phyloP scores from a whole-genome alignment of 2,113 vertebrate genomes.

The Brachypodius melanocephalos region DNA sequence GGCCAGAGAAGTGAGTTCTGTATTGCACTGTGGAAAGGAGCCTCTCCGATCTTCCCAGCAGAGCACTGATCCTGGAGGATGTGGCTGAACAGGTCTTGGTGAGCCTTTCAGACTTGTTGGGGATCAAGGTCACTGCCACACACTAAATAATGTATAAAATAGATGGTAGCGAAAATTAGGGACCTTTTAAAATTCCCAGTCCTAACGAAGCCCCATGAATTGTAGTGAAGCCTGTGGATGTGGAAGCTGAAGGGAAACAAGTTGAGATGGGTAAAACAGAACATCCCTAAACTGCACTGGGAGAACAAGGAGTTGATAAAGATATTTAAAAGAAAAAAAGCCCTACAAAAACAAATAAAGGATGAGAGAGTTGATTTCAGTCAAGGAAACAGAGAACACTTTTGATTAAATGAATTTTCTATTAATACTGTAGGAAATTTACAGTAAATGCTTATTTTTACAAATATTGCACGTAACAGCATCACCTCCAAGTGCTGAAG shows the following conservation, averaged over 20 bases:
- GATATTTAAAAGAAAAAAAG: not conserved
- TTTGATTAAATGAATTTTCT: not conserved
- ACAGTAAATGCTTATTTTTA: not conserved
- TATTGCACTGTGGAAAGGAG: not conserved
- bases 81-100: not conserved
- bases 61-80: not conserved
- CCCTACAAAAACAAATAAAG: not conserved
- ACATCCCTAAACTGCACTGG: not conserved
- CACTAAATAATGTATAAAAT: not conserved
- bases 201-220: not conserved
- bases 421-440: not conserved
- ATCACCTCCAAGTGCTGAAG: not conserved
- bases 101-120: not conserved
- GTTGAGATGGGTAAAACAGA: not conserved
- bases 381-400: not conserved
- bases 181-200: not conserved
- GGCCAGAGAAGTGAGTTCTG: slow-evolving; percentile 33
- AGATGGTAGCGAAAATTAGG: not conserved
- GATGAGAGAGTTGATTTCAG: not conserved
- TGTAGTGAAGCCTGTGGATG: not conserved
- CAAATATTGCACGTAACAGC: not conserved
- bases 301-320: not conserved
- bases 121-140: not conserved
- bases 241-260: not conserved
- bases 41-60: not conserved